These are phyloP conservation scores for Chesias legatella DNA, from an alignment of 2,888 invertebrate genomes.

Conservation along the genomic window DNA sequence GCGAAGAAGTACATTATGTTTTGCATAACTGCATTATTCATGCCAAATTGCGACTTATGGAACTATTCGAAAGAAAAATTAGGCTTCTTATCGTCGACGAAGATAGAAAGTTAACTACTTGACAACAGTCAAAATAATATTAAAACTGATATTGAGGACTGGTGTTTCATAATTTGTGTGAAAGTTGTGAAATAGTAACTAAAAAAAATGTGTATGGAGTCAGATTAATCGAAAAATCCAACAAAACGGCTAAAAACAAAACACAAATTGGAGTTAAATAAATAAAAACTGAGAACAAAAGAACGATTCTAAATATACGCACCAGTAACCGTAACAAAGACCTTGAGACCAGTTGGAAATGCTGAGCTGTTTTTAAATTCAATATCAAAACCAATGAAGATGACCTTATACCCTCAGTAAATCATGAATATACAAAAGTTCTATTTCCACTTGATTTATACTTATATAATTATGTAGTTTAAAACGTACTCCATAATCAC, in stretches of 20 bases:
- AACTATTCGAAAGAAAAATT: constrained; percentile 45
- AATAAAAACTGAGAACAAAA: constrained; percentile 11
- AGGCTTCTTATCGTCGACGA: constrained; percentile 37
- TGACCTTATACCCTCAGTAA: constrained; percentile 34
- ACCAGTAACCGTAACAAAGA: constrained; percentile 33
- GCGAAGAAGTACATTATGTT: constrained; percentile 61
- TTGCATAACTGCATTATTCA: constrained; percentile 71
- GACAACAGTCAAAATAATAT: not conserved
- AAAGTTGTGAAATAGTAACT: no score
- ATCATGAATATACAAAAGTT: constrained; percentile 31
- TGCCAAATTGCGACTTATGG: constrained; percentile 38
- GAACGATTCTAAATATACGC: constrained; percentile 30
- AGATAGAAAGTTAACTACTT: constrained; percentile 18
- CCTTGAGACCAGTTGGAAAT: constrained; percentile 43
- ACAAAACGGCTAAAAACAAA: no score
- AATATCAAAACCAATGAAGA: constrained; percentile 40
- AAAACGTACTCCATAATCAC: no score
- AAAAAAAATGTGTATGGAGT: no score
- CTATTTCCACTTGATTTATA: constrained; percentile 12
- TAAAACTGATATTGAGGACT: not conserved
- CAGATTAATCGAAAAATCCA: no score
- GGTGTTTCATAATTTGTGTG: no score
- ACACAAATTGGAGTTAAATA: no score
- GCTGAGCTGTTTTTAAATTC: constrained; percentile 41
- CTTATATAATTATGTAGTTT: no score